Evolutionary conservation across 1,140 invertebrate species (phyloP).

Genomic region (Arion vulgaris): DNA sequence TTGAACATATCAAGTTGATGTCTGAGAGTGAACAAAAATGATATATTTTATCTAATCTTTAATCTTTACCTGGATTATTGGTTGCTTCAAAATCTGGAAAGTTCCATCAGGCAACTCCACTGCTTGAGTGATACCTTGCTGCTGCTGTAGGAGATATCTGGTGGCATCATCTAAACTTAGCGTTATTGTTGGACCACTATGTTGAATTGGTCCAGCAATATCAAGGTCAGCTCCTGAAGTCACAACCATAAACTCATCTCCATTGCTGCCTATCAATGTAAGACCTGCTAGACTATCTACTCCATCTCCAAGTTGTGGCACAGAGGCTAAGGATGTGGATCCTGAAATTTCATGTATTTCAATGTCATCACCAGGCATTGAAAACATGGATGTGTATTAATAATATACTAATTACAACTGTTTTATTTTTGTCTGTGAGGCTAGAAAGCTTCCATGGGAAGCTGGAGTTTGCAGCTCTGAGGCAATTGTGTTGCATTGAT

Average conservation of each 20-base stretch:
- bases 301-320: not conserved
- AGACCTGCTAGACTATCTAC: not conserved
- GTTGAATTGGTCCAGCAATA: slow-evolving; percentile 7
- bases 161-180: slow-evolving; percentile 60
- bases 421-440: too few relatives aligned
- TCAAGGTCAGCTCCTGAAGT: not conserved
- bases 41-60: too few relatives aligned
- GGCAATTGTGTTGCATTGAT: too few relatives aligned
- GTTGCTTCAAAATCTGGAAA: slow-evolving; percentile 56
- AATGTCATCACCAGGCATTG: not conserved
- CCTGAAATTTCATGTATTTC: not conserved
- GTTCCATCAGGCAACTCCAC: slow-evolving; percentile 53
- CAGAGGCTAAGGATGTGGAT: not conserved
- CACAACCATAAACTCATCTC: slow-evolving; percentile 22
- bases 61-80: slow-evolving; percentile 44
- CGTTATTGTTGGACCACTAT: slow-evolving; percentile 50
- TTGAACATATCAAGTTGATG: too few relatives aligned
- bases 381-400: too few relatives aligned
- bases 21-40: too few relatives aligned
- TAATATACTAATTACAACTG: too few relatives aligned
- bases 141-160: slow-evolving; percentile 54
- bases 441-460: too few relatives aligned
- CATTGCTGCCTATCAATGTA: not conserved
- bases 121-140: slow-evolving; percentile 47
- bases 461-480: too few relatives aligned